Evolutionary conservation across 2,113 vertebrate genomes (phyloP), one percentile per base, ranked within the genome.

Genomic region (Etheostoma spectabile): DNA sequence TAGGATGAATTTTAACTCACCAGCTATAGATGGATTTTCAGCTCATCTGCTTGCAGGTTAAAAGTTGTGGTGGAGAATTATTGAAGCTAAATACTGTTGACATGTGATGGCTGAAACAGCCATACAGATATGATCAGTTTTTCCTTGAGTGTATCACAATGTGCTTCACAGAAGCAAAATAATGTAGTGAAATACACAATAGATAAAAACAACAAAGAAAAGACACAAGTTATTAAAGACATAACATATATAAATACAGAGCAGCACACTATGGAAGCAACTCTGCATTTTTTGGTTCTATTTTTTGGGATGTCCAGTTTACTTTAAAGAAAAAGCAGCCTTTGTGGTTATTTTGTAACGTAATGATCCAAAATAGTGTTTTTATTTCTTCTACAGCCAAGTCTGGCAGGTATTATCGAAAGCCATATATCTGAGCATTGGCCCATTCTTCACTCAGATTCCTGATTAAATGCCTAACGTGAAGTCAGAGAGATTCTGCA

Each of bases 321-420:
- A 38, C 8, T 46, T 62, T 11, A 12, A 55, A 68, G 35, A 57
- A 57, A 55, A 45, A 24, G 45, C 46, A 16, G 19, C 52, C 8
- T 74, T 12, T 64, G 15, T 66, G 42, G 7, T 11, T 66, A 6
- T 68, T 70, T 35, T 33, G 19, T n/a, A 70, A 52, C 19, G 52
- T 60, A 53, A 53, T 72, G 46, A 38, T 60, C 46, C 16, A 60
- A 49, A 46, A 4, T 51, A 30, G n/a, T 38, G 10, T 52, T 80
- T 4, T 66, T 33, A 35, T 63, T 51, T 69, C 8, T 73, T 66
- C 70, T 66, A 4, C 53, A 55, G 33, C 46, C 52, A 61, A 74
- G 10, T 18, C 15, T 63, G 49, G n/a, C 7, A 74, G 14, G 33
- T 70, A 51, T 71, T 24, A 48, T 49, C 8, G 8, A 65, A 64